These are phyloP conservation scores for Microplitis mediator DNA, from an alignment of 1,140 invertebrate genomes.

Conservation along the genomic window DNA sequence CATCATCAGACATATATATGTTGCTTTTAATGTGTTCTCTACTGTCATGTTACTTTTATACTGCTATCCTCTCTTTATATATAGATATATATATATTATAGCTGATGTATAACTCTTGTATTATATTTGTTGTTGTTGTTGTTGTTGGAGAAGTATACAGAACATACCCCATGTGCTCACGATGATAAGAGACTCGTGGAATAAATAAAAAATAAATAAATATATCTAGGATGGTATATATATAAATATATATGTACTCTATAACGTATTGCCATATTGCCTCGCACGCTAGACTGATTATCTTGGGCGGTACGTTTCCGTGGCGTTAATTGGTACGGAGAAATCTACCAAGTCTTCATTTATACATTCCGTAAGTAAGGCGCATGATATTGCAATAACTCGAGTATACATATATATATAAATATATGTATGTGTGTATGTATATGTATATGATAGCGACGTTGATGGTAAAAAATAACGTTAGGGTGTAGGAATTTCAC, in stretches of 20 bases:
- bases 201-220: background rate
- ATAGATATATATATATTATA: too few species aligned
- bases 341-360: conserved; percentile 26
- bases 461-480: too few species aligned
- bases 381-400: conserved; percentile 3
- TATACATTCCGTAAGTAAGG: conserved; percentile 18
- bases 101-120: too few species aligned
- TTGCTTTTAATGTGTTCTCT: background rate
- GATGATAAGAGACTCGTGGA: too few species aligned
- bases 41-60: background rate
- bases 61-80: background rate
- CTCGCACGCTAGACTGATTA: conserved; percentile 35
- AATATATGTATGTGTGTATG: background rate
- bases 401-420: background rate
- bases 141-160: too few species aligned
- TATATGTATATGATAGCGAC: background rate
- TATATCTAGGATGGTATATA: background rate
- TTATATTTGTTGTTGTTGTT: too few species aligned
- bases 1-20: background rate
- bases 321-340: conserved; percentile 35
- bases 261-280: conserved; percentile 16
- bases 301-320: conserved; percentile 34
- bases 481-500: too few species aligned
- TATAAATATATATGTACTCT: background rate
- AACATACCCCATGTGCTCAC: too few species aligned